Base-by-base conservation (phyloP, 2,797 vertebrate genomes). In the Adrianichthys oophorus region DNA sequence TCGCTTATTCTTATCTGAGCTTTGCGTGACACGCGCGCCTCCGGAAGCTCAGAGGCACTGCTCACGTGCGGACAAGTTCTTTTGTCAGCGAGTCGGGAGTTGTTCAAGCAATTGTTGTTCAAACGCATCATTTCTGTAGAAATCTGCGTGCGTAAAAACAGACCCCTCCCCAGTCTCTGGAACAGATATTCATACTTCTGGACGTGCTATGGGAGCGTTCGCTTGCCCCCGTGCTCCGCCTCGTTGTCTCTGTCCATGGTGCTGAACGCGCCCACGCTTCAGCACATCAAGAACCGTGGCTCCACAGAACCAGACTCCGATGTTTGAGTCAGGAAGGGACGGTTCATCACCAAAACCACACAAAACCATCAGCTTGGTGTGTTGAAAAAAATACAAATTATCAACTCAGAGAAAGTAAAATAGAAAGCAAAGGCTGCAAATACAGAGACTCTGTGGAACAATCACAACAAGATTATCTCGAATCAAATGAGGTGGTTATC, bases 161-260 rank as follows among this genome's bases (percentile, higher is more conserved):
- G 17, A 7, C 15, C 5, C 32, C 7, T 50, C 6, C 24, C 40
- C 23, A 6, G 42, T 29, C 17, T 5, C 41, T 3, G 10, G 40
- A 19, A 2, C 15, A 26, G 24, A 19, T 24, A 61, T 48, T 53
- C 48, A 37, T 40, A 29, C 18, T 23, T 50, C 55, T 15, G 14
- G 45, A 23, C 21, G 53, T 10, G 19, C 16, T 5, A 10, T 10
- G 0, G 14, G 4, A 19, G 21, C 37, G 50, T 5, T 26, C 24
- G 48, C 7, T 45, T 47, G 57, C 72, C 43, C 51, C 7, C 49
- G 56, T 62, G 62, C 56, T 26, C 68, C 72, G 74, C 78, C 72
- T 73, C 66, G 51, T 59, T 50, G 62, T 68, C 59, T 65, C 87
- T 89, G 65, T 91, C 90, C 90, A 62, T 74, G 90, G 89, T 92